Evolutionary conservation across 2,888 invertebrate species (phyloP), one percentile per base, ranked within the genome.

Genomic region (Lysandra coridon): DNA sequence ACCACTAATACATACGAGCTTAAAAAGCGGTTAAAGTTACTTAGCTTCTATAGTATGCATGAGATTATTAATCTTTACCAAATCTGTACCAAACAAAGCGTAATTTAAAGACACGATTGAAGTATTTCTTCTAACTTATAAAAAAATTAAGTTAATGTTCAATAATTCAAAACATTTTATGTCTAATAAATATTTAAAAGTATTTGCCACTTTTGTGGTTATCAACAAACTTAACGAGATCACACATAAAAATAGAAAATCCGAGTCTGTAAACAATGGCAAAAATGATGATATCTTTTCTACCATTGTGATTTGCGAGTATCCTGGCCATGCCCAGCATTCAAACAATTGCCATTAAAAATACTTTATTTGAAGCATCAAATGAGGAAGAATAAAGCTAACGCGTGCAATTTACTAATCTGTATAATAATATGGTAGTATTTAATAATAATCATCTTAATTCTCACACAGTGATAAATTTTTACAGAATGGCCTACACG

Each of bases 401-500:
- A 57, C 17, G 17, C 14, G 14, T 17, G 57, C 17, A 57, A 17
- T 57, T 57, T 57, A 17, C 0, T 4, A 4, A 57, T 57, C 4
- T 57, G 17, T 57, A 17, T 57, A 0, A 37, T 37, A 37, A 33
- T 1, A 12, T 10, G 23, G 23, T 23, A 23, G 23, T 23, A 49
- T 49, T 53, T 53, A 23, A 23, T 37, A 37, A 37, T 37, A 53
- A 12, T 2, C 14, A 12, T 53, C 53, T 40, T 0, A 53, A n/a
- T n/a, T 62, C 14, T 62, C n/a, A 23, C n/a, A 62, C 1, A 62
- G 23, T 23, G 7, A 23, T 23, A 3, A 6, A 75, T 37, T 76
- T 79, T 82, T 88, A 81, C 86, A 92, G 92, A 90, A 87, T 92
- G 90, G 90, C 92, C 93, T 37, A 79, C 84, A 81, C 89, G 90